Evolutionary conservation across 2,113 vertebrate species (phyloP).

Genomic region (Himantopus leucocephalus): DNA sequence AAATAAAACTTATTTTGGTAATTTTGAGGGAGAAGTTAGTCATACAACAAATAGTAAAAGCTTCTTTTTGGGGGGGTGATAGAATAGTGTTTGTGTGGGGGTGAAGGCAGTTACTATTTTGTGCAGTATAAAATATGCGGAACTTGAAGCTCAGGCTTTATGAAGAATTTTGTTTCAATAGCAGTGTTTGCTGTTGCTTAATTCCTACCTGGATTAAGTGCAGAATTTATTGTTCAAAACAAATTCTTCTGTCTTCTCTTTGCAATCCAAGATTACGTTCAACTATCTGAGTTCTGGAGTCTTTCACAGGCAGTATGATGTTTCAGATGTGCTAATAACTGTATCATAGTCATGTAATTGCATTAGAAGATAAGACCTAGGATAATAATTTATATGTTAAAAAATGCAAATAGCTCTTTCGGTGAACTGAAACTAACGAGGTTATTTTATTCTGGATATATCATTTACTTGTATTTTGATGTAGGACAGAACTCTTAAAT

Average conservation of each 20-base stretch:
- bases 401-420: conserved; percentile 32
- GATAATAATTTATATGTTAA: conserved; percentile 47
- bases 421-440: not conserved
- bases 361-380: conserved; percentile 33
- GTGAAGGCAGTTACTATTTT: not conserved
- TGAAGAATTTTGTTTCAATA: not conserved
- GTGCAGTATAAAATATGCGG: not conserved
- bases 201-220: not conserved
- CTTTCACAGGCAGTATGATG: not conserved
- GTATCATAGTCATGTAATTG: conserved; percentile 35
- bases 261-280: not conserved
- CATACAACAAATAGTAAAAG: not conserved
- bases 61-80: not conserved
- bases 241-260: not conserved
- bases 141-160: not conserved
- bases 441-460: not conserved
- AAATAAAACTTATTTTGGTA: not conserved
- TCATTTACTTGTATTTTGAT: conserved; percentile 19
- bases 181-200: not conserved
- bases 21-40: not conserved
- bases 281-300: not conserved
- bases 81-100: not conserved
- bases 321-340: conserved; percentile 37
- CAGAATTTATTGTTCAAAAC: not conserved
- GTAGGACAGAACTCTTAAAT: not conserved